Conservation (phyloP, 2,797 vertebrate genomes). For the Coregonus suidteri region DNA sequence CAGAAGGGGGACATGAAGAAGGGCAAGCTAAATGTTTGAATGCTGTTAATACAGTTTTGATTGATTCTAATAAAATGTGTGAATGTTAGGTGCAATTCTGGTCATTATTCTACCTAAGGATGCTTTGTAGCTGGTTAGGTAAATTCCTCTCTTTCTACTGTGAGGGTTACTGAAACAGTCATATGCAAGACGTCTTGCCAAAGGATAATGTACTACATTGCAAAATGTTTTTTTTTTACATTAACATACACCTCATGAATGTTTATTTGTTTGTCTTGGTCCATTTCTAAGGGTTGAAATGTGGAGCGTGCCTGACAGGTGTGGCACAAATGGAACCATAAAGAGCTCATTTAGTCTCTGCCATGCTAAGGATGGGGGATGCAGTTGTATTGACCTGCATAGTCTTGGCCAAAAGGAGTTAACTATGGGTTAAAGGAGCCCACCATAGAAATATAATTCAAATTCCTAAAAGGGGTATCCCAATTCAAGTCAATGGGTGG, state of each 20-base stretch:
- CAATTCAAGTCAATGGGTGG: background rate
- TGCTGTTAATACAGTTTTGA: background rate
- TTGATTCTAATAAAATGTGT: constrained; percentile 27
- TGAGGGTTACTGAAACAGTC: background rate
- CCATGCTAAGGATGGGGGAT: background rate
- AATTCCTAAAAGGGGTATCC: background rate
- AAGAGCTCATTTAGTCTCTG: constrained; percentile 49
- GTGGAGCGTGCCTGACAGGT: constrained; percentile 49
- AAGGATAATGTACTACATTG: background rate
- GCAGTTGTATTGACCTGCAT: constrained; percentile 6
- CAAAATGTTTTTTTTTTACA: background rate
- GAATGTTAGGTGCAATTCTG: constrained; percentile 12
- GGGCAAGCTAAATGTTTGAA: constrained; percentile 51
- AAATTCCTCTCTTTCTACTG: background rate
- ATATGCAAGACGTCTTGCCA: background rate
- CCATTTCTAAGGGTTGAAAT: background rate
- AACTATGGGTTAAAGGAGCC: constrained; percentile 26
- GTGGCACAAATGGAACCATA: constrained; percentile 49
- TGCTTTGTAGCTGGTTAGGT: background rate
- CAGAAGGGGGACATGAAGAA: constrained; percentile 81
- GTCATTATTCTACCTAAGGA: constrained; percentile 1
- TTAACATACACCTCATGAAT: background rate
- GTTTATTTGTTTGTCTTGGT: background rate
- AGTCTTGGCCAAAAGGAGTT: constrained; percentile 27
- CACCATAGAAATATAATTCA: background rate